Evolutionary conservation across 1,140 invertebrate species (phyloP), one percentile per base, ranked within the genome.

Genomic region (Schmidtea mediterranea): DNA sequence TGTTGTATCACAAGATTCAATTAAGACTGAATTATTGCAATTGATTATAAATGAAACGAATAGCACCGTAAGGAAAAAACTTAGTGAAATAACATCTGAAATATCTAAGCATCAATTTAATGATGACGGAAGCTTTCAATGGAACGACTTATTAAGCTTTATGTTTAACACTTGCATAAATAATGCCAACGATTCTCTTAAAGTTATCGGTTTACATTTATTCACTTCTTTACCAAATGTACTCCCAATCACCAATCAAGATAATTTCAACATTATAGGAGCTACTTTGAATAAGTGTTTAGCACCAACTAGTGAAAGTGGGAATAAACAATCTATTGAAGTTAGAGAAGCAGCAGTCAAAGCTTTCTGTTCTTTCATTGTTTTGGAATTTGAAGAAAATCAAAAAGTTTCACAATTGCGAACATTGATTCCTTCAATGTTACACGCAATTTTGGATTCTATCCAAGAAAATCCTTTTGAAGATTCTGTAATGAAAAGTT

Each of bases 71-170:
- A 70, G 83, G 52, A 77, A 80, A 51, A 94, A 92, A 71, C 71
- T 87, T 19, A 90, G 83, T 63, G 90, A 98, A 65, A 76, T 87
- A 48, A 76, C 79, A 39, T 79, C 87, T 23, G 90, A 97, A 71
- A 72, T 94, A 24, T 87, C 95, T 63, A 32, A 32, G 10, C 26
- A 32, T 32, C 26, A 32, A 32, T 32, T 32, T 10, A 32, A 32
- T 32, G 87, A 94, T 55, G 81, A 89, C 62, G 83, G 83, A 22
- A 84, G 82, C 58, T 92, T 92, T 66, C 75, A 77, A 51, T 98
- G 90, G 90, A 82, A 82, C 21, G 87, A 94, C 61, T 81, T 95
- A 60, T 70, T 97, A 22, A 78, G 86, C 60, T 95, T 92, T 65
- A 71, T 98, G 57, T 95, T 92, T 68, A 78, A 84, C 59, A 32